A percentile compares a stretch with the other conserved stretches of the same genome.
phyloP scores from a whole-genome alignment of 2,888 invertebrate species.

The Morpho achilles region DNA sequence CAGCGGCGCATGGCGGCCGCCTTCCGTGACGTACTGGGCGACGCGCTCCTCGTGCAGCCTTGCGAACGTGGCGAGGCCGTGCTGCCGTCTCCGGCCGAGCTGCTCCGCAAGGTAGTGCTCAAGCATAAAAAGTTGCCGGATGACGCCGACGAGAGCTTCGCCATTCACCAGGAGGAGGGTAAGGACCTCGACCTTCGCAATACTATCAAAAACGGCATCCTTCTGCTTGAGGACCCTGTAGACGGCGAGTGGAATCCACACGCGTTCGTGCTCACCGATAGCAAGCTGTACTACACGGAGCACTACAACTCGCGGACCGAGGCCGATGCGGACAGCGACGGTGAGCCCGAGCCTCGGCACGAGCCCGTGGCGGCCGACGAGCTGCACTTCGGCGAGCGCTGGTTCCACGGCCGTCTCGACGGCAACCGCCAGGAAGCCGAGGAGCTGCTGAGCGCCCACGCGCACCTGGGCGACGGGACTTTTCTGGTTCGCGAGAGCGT shows the following conservation, averaged over 20 bases:
- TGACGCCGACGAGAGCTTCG: slow-evolving; percentile 86
- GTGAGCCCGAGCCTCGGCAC: slow-evolving; percentile 78
- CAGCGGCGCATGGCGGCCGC: slow-evolving; percentile 93
- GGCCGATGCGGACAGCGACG: slow-evolving; percentile 80
- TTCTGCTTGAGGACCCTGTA: slow-evolving; percentile 93
- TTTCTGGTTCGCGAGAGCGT: slow-evolving; percentile 96
- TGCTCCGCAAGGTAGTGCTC: slow-evolving; percentile 87
- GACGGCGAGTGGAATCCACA: slow-evolving; percentile 96
- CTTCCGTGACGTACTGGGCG: slow-evolving; percentile 92
- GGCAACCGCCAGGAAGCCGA: slow-evolving; percentile 90
- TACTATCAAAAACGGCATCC: slow-evolving; percentile 92
- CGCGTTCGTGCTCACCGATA: slow-evolving; percentile 94
- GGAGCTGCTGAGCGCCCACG: slow-evolving; percentile 85
- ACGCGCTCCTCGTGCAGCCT: slow-evolving; percentile 88
- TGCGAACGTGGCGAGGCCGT: slow-evolving; percentile 87
- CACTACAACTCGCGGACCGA: slow-evolving; percentile 74
- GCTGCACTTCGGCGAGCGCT: slow-evolving; percentile 93
- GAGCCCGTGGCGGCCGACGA: slow-evolving; percentile 90
- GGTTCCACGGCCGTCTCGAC: slow-evolving; percentile 94
- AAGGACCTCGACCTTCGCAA: slow-evolving; percentile 88
- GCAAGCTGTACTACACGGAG: slow-evolving; percentile 93
- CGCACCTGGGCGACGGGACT: slow-evolving; percentile 93
- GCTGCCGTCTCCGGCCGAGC: slow-evolving; percentile 90
- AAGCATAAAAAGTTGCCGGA: slow-evolving; percentile 97
- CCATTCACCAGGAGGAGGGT: slow-evolving; percentile 78